Evolutionary conservation across 2,888 invertebrate genomes (phyloP).

Genomic region (Leptarthrus brevirostris): DNA sequence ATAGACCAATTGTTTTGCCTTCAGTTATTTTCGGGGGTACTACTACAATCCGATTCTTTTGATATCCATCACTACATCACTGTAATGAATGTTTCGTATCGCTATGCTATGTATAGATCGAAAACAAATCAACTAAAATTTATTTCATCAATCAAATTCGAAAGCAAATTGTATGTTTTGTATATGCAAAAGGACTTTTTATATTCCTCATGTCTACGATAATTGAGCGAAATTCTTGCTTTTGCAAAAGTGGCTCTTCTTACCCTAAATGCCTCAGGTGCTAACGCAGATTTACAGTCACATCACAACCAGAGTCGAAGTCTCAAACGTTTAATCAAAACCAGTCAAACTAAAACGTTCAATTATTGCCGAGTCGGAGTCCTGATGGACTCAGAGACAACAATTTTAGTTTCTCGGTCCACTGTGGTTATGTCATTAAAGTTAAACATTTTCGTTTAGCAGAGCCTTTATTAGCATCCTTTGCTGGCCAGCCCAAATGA

Average conservation of each 20-base stretch:
- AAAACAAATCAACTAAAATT: too few species aligned
- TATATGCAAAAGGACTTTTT: too few species aligned
- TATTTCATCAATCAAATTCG: too few species aligned
- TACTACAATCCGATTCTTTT: too few species aligned
- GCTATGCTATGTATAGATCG: too few species aligned
- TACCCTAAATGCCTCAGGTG: background rate
- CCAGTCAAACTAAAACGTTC: conserved; percentile 49
- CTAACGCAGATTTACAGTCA: background rate
- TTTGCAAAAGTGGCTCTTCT: too few species aligned
- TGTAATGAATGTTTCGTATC: too few species aligned
- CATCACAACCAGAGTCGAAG: conserved; percentile 4
- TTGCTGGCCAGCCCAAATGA: conserved; percentile 46
- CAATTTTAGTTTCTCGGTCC: conserved; percentile 43
- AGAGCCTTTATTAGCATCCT: conserved; percentile 46
- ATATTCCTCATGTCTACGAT: too few species aligned
- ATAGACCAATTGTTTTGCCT: background rate
- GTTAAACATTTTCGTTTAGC: conserved; percentile 53
- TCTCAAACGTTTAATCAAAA: conserved; percentile 47
- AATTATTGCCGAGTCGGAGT: conserved; percentile 32
- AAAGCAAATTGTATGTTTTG: too few species aligned
- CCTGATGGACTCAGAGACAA: conserved; percentile 42
- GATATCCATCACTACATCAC: too few species aligned
- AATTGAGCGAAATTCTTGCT: too few species aligned
- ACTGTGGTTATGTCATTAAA: conserved; percentile 53
- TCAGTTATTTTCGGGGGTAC: too few species aligned